A percentile compares a stretch with the other conserved stretches of the same genome.
Conservation (phyloP, 2,113 vertebrate genomes). For the Clinocottus analis region DNA sequence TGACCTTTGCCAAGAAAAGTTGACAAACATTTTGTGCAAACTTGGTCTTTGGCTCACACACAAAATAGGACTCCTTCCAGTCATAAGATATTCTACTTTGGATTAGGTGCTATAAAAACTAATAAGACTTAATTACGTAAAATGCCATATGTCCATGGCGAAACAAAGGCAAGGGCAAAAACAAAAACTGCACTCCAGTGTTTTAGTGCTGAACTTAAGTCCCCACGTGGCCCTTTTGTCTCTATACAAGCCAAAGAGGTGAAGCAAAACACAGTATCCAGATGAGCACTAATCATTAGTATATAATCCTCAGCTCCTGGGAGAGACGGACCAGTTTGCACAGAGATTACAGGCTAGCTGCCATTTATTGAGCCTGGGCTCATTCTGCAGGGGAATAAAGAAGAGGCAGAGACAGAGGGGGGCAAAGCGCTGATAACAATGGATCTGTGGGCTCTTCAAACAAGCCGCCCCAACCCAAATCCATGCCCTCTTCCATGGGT, state of each 20-base stretch:
- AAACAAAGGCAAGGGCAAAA: slow-evolving; percentile 73
- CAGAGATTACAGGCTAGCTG: slow-evolving; percentile 80
- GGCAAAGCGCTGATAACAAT: slow-evolving; percentile 82
- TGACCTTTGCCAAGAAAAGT: slow-evolving; percentile 75
- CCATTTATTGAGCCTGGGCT: slow-evolving; percentile 82
- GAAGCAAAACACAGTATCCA: slow-evolving; percentile 81
- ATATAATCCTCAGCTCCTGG: slow-evolving; percentile 83
- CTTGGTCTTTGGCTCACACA: slow-evolving; percentile 33
- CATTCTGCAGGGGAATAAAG: slow-evolving; percentile 82
- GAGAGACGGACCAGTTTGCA: slow-evolving; percentile 81
- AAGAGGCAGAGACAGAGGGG: slow-evolving; percentile 71
- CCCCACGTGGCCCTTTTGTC: slow-evolving; percentile 68
- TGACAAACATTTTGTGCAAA: slow-evolving; percentile 56
- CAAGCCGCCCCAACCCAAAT: slow-evolving; percentile 80
- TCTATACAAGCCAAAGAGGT: slow-evolving; percentile 75
- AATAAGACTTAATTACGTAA: slow-evolving; percentile 58
- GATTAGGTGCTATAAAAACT: slow-evolving; percentile 50
- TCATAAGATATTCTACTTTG: slow-evolving; percentile 18
- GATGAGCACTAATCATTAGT: slow-evolving; percentile 84
- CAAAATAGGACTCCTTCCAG: slow-evolving; percentile 2
- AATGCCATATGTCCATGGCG: slow-evolving; percentile 52
- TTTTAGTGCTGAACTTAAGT: slow-evolving; percentile 65
- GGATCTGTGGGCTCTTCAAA: slow-evolving; percentile 82
- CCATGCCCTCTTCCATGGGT: slow-evolving; percentile 82
- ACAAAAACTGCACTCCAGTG: slow-evolving; percentile 58